phyloP scores from a whole-genome alignment of 2,888 invertebrate genomes.

The Nymphalis urticae region DNA sequence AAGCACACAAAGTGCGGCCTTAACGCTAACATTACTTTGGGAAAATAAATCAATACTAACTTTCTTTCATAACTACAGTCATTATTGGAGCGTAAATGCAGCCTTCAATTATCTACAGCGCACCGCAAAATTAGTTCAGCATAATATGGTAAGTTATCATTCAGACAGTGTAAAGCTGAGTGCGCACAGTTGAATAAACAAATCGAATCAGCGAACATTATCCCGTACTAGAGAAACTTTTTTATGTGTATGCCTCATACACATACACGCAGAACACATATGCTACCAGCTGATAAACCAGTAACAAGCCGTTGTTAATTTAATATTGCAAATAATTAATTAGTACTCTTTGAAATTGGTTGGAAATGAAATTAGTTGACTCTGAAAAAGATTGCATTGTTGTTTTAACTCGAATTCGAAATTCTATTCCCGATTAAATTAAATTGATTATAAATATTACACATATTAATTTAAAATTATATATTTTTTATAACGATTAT shows the following conservation, averaged over 20 bases:
- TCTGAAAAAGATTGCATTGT: no score
- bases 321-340: no score
- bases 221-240: no score
- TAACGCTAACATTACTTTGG: background rate
- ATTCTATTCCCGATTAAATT: no score
- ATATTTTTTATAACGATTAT: no score
- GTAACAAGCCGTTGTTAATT: no score
- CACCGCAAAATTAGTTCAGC: background rate
- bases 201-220: background rate
- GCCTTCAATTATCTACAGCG: background rate
- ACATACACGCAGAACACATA: background rate
- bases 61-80: background rate
- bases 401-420: no score
- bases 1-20: no score
- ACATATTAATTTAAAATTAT: no score
- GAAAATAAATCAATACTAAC: background rate
- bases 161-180: conserved; percentile 14
- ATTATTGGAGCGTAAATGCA: background rate
- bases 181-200: conserved; percentile 2
- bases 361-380: no score
- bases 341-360: no score
- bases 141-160: conserved; percentile 5
- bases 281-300: background rate
- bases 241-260: background rate
- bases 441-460: no score